phyloP scores from a whole-genome alignment of 2,113 vertebrate genomes.

The Petromus typicus region DNA sequence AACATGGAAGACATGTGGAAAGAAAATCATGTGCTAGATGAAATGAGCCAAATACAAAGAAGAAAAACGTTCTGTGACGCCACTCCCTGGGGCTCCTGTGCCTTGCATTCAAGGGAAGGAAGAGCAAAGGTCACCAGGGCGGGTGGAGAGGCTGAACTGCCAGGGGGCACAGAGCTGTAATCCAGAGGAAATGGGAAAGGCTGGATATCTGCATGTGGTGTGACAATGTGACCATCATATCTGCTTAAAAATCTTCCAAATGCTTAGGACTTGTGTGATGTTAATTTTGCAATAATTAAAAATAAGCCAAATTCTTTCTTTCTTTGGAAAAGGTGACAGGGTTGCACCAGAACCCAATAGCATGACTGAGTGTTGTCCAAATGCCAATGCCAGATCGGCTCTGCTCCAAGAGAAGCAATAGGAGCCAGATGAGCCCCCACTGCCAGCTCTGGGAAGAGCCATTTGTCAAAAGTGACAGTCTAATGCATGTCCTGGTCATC shows the following conservation, averaged over 20 bases:
- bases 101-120: not conserved
- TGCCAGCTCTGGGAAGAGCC: not conserved
- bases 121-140: not conserved
- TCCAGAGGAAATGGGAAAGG: not conserved
- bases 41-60: not conserved
- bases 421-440: not conserved
- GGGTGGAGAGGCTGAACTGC: not conserved
- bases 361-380: not conserved
- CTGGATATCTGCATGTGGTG: not conserved
- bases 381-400: fast-evolving
- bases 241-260: not conserved
- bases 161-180: not conserved
- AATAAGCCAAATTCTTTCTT: not conserved
- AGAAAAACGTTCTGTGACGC: not conserved
- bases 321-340: not conserved
- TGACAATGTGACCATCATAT: not conserved
- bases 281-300: not conserved
- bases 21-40: not conserved
- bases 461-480: slow-evolving; percentile 7
- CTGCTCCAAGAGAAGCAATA: not conserved
- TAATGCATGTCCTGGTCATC: slow-evolving; percentile 6
- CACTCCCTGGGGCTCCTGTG: fast-evolving
- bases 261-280: no score
- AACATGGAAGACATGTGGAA: not conserved
- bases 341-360: not conserved